Conservation (phyloP, 2,888 invertebrate species). For the Phoenoteleia sp. region DNA sequence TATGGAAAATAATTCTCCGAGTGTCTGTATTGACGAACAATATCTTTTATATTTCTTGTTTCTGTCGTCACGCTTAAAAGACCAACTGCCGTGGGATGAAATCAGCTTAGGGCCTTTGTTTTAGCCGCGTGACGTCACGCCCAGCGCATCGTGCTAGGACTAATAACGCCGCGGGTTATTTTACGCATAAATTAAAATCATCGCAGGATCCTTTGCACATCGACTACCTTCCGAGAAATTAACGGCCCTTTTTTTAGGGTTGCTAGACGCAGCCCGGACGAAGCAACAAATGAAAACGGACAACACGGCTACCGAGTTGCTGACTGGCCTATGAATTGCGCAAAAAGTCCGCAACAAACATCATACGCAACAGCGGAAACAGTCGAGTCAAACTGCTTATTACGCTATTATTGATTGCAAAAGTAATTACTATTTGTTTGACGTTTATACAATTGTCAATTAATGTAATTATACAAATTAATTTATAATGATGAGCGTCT, state of each 20-base stretch:
- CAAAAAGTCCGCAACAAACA: slow-evolving; percentile 48
- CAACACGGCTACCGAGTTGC: slow-evolving; percentile 57
- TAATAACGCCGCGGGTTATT: slow-evolving; percentile 84
- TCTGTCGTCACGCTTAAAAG: slow-evolving; percentile 82
- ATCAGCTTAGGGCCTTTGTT: slow-evolving; percentile 83
- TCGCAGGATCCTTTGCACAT: slow-evolving; percentile 68
- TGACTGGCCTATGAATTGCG: slow-evolving; percentile 38
- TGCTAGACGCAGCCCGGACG: background rate
- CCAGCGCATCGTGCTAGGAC: slow-evolving; percentile 81
- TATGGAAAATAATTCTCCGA: no score
- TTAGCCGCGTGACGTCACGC: slow-evolving; percentile 85
- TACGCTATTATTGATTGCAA: slow-evolving; percentile 65
- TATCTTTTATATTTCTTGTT: slow-evolving; percentile 59
- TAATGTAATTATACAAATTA: slow-evolving; percentile 56
- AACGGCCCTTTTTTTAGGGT: slow-evolving; percentile 32
- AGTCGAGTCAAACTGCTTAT: slow-evolving; percentile 39
- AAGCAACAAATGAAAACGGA: slow-evolving; percentile 50
- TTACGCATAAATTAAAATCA: slow-evolving; percentile 85
- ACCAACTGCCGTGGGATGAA: slow-evolving; percentile 78
- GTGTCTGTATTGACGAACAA: no score
- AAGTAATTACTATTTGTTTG: slow-evolving; percentile 60
- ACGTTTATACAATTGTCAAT: slow-evolving; percentile 66
- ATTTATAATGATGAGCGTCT: slow-evolving; percentile 32
- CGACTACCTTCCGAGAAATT: slow-evolving; percentile 57
- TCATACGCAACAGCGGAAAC: slow-evolving; percentile 65